Percentiles rank a stretch among this genome's conserved stretches.
phyloP scores from a whole-genome alignment of 2,113 vertebrate species.

The Embiotoca jacksoni region DNA sequence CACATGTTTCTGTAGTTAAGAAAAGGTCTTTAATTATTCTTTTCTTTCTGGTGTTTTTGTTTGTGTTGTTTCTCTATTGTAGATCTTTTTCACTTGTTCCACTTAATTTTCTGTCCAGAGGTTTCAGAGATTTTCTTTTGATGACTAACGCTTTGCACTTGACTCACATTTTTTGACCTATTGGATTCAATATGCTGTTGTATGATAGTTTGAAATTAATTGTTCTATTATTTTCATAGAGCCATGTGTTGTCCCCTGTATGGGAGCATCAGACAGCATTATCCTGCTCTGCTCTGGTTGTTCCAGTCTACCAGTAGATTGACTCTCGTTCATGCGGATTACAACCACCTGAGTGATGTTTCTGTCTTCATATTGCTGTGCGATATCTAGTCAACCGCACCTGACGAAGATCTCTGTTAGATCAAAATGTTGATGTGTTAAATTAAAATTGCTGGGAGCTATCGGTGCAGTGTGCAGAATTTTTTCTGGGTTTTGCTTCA shows the following conservation, averaged over 20 bases:
- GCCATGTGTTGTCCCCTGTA: not conserved
- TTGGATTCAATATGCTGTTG: too few relatives aligned
- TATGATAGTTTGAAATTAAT: not conserved
- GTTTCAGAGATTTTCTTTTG: not conserved
- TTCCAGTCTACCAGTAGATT: not conserved
- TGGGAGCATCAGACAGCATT: not conserved
- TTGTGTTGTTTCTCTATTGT: too few relatives aligned
- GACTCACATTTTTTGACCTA: too few relatives aligned
- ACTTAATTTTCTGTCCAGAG: too few relatives aligned
- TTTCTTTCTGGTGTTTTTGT: too few relatives aligned
- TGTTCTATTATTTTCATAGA: not conserved
- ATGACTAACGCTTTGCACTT: not conserved
- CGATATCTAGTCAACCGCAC: not conserved
- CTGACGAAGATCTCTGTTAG: conserved; percentile 1
- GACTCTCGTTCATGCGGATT: not conserved
- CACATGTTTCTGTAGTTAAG: too few relatives aligned
- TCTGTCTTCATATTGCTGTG: not conserved
- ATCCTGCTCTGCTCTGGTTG: not conserved
- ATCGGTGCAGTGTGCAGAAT: not conserved
- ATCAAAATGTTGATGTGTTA: conserved; percentile 9
- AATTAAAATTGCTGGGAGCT: conserved; percentile 20
- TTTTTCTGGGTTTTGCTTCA: conserved; percentile 2
- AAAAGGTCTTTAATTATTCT: too few relatives aligned
- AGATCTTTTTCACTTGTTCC: too few relatives aligned
- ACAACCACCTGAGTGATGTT: not conserved